Base-by-base conservation (phyloP, 2,888 invertebrate species). In the Synergus gifuensis region DNA sequence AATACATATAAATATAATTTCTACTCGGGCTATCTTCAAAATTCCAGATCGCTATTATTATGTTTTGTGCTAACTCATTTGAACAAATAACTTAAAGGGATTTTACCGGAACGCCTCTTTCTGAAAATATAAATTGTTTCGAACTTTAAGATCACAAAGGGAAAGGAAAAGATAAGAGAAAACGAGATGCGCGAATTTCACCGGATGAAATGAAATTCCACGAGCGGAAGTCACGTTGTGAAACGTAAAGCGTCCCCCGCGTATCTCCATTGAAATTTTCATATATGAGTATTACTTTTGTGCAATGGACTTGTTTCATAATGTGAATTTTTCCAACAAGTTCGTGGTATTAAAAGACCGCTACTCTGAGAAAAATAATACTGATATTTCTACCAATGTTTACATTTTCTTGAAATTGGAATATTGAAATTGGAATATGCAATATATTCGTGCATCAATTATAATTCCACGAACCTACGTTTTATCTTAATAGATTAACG, bases 181-280 rank as follows among this genome's bases (percentile, higher is more conserved):
- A 73, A 73, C 14, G 49, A 73, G 36, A 73, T 5, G n/a, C 73
- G 49, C 73, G 28, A 73, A 54, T 40, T 73, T 73, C 73, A n/a
- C 54, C 18, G n/a, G 36, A 73, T 73, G 18, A 49, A 69, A 69
- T 69, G 73, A 73, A 73, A 73, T 54, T 73, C 36, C 49, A 73
- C n/a, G 49, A 73, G 36, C 49, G 54, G 73, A 73, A 73, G 54
- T 73, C 49, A 16, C 49, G 49, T 73, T 73, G 73, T 36, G 73
- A 54, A 73, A 40, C 22, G 54, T 73, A 54, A 73, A 73, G 12
- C 36, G 73, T 73, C 16, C n/a, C 73, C 54, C 73, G 73, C 54
- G 28, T 36, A 73, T 73, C 73, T 73, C 73, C n/a, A 73, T 73
- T 73, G 73, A 73, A 54, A 9, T 73, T 73, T 54, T 73, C 73